phyloP scores from a whole-genome alignment of 2,113 vertebrate species.

The Hemibagrus wyckioides region DNA sequence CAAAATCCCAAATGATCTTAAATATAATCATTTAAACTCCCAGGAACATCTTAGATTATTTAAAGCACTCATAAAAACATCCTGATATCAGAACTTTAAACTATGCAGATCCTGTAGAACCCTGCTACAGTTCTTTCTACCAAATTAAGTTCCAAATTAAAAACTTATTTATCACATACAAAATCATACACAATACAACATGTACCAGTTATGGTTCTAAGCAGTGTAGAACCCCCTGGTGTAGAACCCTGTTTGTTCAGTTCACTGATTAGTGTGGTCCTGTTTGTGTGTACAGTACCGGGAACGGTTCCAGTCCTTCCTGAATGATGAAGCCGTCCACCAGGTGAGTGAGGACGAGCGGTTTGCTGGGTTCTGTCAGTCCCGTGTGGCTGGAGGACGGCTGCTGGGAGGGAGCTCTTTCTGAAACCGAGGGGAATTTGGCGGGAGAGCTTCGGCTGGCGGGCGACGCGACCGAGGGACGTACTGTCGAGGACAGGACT shows the following conservation, averaged over 20 bases:
- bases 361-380: slow-evolving; percentile 33
- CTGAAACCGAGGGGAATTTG: slow-evolving; percentile 60
- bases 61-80: not conserved
- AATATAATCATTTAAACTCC: not conserved
- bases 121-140: not conserved
- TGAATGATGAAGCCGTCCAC: slow-evolving; percentile 98
- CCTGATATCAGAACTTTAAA: not conserved
- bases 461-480: slow-evolving; percentile 55
- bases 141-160: too few relatives aligned
- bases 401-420: slow-evolving; percentile 37
- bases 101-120: not conserved
- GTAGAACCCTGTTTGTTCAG: not conserved
- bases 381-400: slow-evolving; percentile 39
- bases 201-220: not conserved
- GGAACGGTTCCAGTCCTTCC: slow-evolving; percentile 93
- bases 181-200: too few relatives aligned
- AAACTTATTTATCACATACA: too few relatives aligned
- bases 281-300: slow-evolving; percentile 74
- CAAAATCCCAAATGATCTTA: not conserved
- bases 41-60: not conserved
- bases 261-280: not conserved
- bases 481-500: slow-evolving; percentile 61
- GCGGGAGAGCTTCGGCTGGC: slow-evolving; percentile 54
- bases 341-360: slow-evolving; percentile 85
- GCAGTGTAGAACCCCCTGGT: not conserved